Evolutionary conservation across 2,888 invertebrate species (phyloP).

Genomic region (Margaritifera margaritifera): DNA sequence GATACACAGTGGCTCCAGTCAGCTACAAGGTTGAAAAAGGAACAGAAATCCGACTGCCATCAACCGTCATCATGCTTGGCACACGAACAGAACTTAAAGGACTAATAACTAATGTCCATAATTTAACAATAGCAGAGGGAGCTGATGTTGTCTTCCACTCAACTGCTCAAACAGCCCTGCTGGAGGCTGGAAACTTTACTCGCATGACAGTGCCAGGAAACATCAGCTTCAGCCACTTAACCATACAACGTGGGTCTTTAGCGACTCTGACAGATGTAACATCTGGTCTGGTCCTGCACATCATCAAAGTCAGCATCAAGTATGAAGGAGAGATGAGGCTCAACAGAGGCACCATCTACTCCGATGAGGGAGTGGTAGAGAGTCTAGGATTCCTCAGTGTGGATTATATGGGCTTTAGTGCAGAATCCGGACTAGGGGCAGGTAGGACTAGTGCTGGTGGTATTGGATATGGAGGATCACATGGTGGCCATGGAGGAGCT

Average conservation of each 20-base stretch:
- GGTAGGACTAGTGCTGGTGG: slow-evolving; percentile 20
- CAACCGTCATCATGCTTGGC: slow-evolving; percentile 51
- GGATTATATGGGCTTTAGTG: slow-evolving; percentile 40
- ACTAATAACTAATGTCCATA: slow-evolving; percentile 53
- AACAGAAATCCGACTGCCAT: slow-evolving; percentile 48
- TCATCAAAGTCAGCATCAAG: slow-evolving; percentile 47
- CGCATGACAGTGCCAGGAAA: slow-evolving; percentile 52
- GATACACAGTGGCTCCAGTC: slow-evolving; percentile 60
- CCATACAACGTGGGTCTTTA: slow-evolving; percentile 52
- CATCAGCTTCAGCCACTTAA: slow-evolving; percentile 46
- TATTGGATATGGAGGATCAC: slow-evolving; percentile 53
- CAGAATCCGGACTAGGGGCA: slow-evolving; percentile 47
- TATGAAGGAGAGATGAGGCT: slow-evolving; percentile 50
- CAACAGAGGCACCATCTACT: slow-evolving; percentile 49
- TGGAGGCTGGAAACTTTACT: slow-evolving; percentile 43
- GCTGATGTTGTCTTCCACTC: slow-evolving; percentile 44
- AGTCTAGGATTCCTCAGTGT: slow-evolving; percentile 44
- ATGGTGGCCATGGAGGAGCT: slow-evolving; percentile 63
- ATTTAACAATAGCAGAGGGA: slow-evolving; percentile 56
- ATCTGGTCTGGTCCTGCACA: slow-evolving; percentile 34
- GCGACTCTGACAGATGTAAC: slow-evolving; percentile 41
- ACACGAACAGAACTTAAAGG: slow-evolving; percentile 51
- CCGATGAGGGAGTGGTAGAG: slow-evolving; percentile 50
- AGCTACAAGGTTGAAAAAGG: slow-evolving; percentile 49
- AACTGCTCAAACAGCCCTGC: slow-evolving; percentile 54